Conservation (phyloP, 1,140 invertebrate genomes). For the Bradysia coprophila region DNA sequence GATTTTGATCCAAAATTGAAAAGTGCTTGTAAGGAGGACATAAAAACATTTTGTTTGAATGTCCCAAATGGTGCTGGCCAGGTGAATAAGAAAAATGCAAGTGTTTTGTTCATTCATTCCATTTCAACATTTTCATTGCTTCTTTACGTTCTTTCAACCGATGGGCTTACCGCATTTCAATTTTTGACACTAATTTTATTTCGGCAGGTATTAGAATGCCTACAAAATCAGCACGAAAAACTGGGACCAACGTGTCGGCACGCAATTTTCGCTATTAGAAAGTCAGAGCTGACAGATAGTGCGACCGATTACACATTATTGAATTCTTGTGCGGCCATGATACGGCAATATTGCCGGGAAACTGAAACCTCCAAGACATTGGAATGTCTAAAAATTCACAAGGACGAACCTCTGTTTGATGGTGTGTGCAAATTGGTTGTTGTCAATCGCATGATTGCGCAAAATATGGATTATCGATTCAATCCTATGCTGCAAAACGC, state of each 20-base stretch:
- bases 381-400: constrained; percentile 54
- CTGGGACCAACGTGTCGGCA: constrained; percentile 53
- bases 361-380: constrained; percentile 45
- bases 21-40: constrained; percentile 53
- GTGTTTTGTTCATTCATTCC: too few relatives aligned
- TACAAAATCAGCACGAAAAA: constrained; percentile 49
- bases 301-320: constrained; percentile 69
- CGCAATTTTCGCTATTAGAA: constrained; percentile 64
- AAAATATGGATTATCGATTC: constrained; percentile 81
- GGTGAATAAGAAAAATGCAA: constrained; percentile 28
- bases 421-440: constrained; percentile 72
- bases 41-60: constrained; percentile 51
- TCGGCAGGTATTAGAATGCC: constrained; percentile 72
- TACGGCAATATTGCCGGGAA: constrained; percentile 58
- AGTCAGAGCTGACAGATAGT: constrained; percentile 70
- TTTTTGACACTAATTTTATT: too few relatives aligned
- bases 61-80: constrained; percentile 57
- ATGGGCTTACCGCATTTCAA: too few relatives aligned
- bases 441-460: constrained; percentile 75
- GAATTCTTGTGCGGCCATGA: constrained; percentile 66
- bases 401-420: constrained; percentile 66
- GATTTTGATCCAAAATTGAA: constrained; percentile 66
- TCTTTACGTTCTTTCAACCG: too few relatives aligned
- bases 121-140: too few relatives aligned
- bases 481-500: constrained; percentile 70